These are phyloP conservation scores for Chionoecetes opilio DNA, from an alignment of 1,140 invertebrate genomes.

Conservation along the genomic window DNA sequence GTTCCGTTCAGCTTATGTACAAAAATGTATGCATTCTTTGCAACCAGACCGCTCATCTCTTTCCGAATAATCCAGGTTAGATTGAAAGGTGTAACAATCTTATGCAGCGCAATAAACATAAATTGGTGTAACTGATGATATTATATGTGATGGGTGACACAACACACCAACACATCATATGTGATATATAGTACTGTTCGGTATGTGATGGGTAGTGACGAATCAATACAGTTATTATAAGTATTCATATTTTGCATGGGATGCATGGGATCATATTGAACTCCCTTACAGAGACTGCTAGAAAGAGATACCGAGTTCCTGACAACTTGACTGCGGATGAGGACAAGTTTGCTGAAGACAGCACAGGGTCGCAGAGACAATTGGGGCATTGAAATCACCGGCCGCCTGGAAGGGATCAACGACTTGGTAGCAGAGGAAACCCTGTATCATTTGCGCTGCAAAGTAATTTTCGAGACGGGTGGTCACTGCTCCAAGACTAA, in stretches of 20 bases:
- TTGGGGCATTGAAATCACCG: constrained; percentile 52
- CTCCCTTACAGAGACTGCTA: too few species aligned
- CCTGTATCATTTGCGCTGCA: constrained; percentile 50
- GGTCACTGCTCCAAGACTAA: constrained; percentile 57
- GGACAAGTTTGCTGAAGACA: constrained; percentile 57
- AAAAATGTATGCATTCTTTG: constrained; percentile 68
- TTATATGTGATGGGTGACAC: too few species aligned
- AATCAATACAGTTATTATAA: too few species aligned
- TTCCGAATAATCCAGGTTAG: constrained; percentile 23
- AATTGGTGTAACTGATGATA: too few species aligned
- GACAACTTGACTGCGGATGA: constrained; percentile 54
- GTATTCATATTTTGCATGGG: too few species aligned
- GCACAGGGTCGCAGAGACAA: constrained; percentile 44
- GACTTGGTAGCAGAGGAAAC: constrained; percentile 62
- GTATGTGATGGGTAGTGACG: too few species aligned
- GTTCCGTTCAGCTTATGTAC: constrained; percentile 34
- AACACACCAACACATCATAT: too few species aligned
- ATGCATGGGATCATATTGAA: too few species aligned
- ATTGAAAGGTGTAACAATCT: too few species aligned
- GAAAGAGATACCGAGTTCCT: constrained; percentile 49
- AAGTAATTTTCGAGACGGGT: constrained; percentile 59
- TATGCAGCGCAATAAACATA: too few species aligned
- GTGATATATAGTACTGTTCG: too few species aligned
- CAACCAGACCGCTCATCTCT: constrained; percentile 52
- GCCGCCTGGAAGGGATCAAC: constrained; percentile 57